A percentile compares a stretch with the other conserved stretches of the same genome.
Evolutionary conservation across 2,797 vertebrate genomes (phyloP).

Genomic region (Limnodromus scolopaceus): DNA sequence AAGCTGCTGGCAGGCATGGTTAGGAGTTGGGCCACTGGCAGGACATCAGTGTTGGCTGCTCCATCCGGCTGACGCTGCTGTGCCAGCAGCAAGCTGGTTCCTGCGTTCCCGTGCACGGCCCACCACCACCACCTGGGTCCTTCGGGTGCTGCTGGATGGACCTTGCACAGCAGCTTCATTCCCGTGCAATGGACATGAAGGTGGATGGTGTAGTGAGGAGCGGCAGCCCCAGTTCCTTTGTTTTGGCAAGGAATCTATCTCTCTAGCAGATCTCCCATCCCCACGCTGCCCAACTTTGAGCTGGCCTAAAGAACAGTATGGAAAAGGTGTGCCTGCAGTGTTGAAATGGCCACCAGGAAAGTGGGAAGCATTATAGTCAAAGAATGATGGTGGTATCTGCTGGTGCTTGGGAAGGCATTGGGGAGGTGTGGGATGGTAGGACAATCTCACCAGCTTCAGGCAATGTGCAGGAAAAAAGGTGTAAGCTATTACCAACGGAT

Average conservation of each 20-base stretch:
- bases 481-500: background rate
- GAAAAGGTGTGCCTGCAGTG: background rate
- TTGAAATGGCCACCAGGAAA: background rate
- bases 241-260: background rate
- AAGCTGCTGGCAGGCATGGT: background rate
- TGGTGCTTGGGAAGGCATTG: background rate
- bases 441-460: background rate
- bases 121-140: background rate
- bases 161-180: background rate
- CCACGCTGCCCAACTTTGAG: accelerated
- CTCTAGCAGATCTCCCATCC: background rate
- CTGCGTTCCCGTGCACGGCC: accelerated
- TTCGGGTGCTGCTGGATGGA: background rate
- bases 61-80: accelerated
- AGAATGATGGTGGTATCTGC: background rate
- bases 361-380: accelerated
- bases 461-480: background rate
- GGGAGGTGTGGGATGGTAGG: background rate
- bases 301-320: background rate
- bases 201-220: background rate
- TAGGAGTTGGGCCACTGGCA: background rate
- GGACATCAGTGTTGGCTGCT: background rate
- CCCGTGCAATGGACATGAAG: background rate
- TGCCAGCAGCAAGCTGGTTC: background rate
- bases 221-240: accelerated